Evolutionary conservation across 2,797 vertebrate genomes (phyloP).

Genomic region (Rhynchonycteris naso): DNA sequence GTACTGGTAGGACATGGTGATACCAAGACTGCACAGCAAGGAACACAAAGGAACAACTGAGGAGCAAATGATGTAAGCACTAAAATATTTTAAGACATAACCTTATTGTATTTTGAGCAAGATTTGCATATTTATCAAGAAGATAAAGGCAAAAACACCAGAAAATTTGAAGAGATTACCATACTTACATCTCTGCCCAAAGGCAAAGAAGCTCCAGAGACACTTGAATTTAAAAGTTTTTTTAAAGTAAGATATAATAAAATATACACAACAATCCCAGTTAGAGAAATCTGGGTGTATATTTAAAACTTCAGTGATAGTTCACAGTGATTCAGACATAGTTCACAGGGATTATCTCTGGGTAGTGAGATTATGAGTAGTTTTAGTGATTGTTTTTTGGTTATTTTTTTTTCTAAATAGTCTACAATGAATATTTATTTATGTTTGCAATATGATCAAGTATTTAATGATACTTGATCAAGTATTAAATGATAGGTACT

Average conservation of each 20-base stretch:
- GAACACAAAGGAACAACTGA: background rate
- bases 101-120: background rate
- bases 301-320: background rate
- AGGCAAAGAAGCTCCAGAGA: background rate
- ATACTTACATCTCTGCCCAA: background rate
- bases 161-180: background rate
- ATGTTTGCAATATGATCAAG: background rate
- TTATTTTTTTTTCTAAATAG: background rate
- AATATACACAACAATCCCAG: background rate
- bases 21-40: accelerated
- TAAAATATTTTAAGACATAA: background rate
- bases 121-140: background rate
- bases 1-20: too few relatives aligned
- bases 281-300: background rate
- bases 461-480: too few relatives aligned
- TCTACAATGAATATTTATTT: background rate
- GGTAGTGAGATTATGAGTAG: background rate
- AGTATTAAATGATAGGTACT: too few relatives aligned
- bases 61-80: background rate
- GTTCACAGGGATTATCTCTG: background rate
- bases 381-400: background rate
- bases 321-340: too few relatives aligned
- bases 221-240: background rate
- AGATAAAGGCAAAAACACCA: background rate
- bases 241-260: background rate